phyloP scores from a whole-genome alignment of 2,113 vertebrate species.

The Osmerus eperlanus region DNA sequence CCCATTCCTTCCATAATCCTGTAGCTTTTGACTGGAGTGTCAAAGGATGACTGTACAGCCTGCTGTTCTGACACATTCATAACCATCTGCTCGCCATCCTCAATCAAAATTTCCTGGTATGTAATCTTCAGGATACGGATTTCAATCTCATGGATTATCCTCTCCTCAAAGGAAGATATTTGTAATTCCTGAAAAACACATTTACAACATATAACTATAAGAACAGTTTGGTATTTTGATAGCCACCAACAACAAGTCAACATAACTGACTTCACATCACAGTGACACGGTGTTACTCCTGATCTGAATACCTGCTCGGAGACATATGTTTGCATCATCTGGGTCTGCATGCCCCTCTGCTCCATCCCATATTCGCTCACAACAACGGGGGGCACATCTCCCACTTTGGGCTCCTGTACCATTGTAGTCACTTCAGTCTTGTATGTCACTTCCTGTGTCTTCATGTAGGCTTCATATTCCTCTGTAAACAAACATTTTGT shows the following conservation, averaged over 20 bases:
- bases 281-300: not conserved
- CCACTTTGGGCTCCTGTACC: constrained; percentile 75
- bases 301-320: constrained; percentile 82
- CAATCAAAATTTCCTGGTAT: constrained; percentile 85
- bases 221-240: not conserved
- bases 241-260: not conserved
- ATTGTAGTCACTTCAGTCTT: constrained; percentile 83
- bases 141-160: constrained; percentile 96
- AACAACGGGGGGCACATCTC: constrained; percentile 75
- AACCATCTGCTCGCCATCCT: constrained; percentile 88
- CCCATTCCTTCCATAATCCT: constrained; percentile 91
- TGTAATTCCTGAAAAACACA: constrained; percentile 81
- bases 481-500: constrained; percentile 65
- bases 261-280: not conserved
- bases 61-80: constrained; percentile 82
- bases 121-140: constrained; percentile 91
- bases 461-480: constrained; percentile 86
- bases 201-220: not conserved
- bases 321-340: constrained; percentile 79
- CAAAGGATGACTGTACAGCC: constrained; percentile 82
- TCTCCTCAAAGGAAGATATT: constrained; percentile 92
- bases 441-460: constrained; percentile 82
- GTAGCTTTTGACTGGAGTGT: constrained; percentile 89
- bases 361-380: constrained; percentile 85
- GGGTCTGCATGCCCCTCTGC: constrained; percentile 81